Percentiles rank a stretch among this genome's conserved stretches.
Conservation (phyloP, 2,888 invertebrate species). For the Watsonalla binaria region DNA sequence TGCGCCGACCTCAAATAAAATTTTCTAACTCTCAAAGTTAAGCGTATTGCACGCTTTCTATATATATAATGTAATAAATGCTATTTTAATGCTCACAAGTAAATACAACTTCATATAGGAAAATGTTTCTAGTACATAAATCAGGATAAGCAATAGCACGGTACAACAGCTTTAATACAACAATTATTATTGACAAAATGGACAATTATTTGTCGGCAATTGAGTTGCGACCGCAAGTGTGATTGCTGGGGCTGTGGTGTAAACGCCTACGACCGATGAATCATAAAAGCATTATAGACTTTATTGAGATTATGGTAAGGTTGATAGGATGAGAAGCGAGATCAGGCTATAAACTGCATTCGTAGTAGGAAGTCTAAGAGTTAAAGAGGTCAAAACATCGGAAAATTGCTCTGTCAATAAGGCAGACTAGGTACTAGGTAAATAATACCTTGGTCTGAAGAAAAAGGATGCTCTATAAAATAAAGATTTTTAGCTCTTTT, state of each 20-base stretch:
- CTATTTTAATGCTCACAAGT: too few species aligned
- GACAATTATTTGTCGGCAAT: conserved; percentile 19
- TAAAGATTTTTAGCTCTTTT: too few species aligned
- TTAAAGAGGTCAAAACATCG: too few species aligned
- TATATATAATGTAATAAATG: too few species aligned
- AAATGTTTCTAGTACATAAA: conserved; percentile 2
- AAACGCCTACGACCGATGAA: conserved; percentile 38
- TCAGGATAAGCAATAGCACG: conserved; percentile 7
- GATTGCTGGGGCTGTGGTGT: conserved; percentile 31
- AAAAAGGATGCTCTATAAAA: too few species aligned
- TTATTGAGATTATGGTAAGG: conserved; percentile 2
- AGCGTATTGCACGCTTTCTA: too few species aligned
- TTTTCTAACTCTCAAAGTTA: too few species aligned
- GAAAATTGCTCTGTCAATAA: too few species aligned
- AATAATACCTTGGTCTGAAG: too few species aligned
- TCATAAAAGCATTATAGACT: conserved; percentile 21
- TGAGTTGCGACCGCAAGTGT: conserved; percentile 16
- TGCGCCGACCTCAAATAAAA: too few species aligned
- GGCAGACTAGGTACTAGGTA: too few species aligned
- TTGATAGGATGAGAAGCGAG: neutral
- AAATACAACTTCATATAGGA: neutral
- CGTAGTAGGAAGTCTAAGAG: too few species aligned
- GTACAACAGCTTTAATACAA: conserved; percentile 2
- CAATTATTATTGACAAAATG: conserved; percentile 15
- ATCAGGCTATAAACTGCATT: neutral